Conservation (phyloP, 1,140 invertebrate species). For the Gryon sp. region DNA sequence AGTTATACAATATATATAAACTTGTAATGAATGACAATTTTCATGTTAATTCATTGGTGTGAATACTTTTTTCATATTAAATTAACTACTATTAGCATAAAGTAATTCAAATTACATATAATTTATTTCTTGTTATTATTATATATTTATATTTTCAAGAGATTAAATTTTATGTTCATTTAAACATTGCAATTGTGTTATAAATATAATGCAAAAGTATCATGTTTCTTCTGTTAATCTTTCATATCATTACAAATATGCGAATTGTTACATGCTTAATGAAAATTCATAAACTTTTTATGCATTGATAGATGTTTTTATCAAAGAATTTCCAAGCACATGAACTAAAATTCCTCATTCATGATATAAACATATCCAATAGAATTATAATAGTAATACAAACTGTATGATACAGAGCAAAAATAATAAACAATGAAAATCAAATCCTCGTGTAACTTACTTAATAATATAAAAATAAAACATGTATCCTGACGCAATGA, state of each 20-base stretch:
- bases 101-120: too few relatives aligned
- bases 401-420: too few relatives aligned
- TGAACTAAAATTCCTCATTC: neutral
- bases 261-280: neutral
- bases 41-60: constrained; percentile 16
- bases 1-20: constrained; percentile 40
- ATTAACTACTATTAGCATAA: too few relatives aligned
- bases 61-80: constrained; percentile 9
- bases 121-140: too few relatives aligned
- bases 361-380: neutral
- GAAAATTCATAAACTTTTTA: neutral
- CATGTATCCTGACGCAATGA: constrained; percentile 10
- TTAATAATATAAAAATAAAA: constrained; percentile 1
- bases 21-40: constrained; percentile 33
- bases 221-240: too few relatives aligned
- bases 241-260: neutral
- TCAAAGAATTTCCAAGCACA: neutral
- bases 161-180: too few relatives aligned
- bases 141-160: too few relatives aligned
- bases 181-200: too few relatives aligned
- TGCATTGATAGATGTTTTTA: constrained; percentile 2
- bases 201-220: too few relatives aligned
- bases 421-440: neutral
- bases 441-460: constrained; percentile 3
- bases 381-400: too few relatives aligned